Conservation (phyloP, 1,140 invertebrate genomes). For the Berghia stephanieae region DNA sequence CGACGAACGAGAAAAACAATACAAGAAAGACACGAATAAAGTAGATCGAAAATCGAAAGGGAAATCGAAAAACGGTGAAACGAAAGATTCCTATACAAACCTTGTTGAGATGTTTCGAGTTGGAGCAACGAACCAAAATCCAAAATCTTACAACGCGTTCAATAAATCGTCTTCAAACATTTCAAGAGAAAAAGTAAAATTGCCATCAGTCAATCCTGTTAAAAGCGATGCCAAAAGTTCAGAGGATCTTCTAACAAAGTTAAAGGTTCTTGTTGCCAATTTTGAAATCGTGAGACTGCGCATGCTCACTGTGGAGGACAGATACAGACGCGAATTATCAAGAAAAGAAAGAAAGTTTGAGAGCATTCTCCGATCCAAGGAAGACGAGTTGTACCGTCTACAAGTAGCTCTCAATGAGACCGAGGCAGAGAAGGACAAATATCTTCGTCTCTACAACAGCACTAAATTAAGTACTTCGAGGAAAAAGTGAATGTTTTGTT, state of each 20-base stretch:
- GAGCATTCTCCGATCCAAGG: constrained; percentile 1
- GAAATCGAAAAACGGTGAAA: neutral
- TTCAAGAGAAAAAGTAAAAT: neutral
- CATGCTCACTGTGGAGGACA: constrained; percentile 14
- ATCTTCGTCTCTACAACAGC: constrained; percentile 27
- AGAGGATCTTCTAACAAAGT: neutral
- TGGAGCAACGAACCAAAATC: neutral
- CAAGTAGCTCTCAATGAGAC: constrained; percentile 23
- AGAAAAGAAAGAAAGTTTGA: constrained; percentile 12
- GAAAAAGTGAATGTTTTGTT: neutral
- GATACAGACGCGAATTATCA: constrained; percentile 21
- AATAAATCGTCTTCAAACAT: neutral
- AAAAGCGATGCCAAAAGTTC: too few relatives aligned
- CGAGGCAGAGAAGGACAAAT: constrained; percentile 35
- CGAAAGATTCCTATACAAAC: neutral
- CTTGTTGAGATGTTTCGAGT: too few relatives aligned
- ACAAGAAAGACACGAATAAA: neutral
- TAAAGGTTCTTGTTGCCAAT: constrained; percentile 34
- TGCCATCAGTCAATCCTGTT: neutral
- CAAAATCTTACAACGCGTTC: neutral
- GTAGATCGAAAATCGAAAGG: neutral
- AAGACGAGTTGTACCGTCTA: constrained; percentile 20
- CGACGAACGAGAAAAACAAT: neutral
- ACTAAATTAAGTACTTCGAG: constrained; percentile 17
- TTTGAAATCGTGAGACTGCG: constrained; percentile 20